Conservation (phyloP, 2,888 invertebrate species). For the Metalampra italica region DNA sequence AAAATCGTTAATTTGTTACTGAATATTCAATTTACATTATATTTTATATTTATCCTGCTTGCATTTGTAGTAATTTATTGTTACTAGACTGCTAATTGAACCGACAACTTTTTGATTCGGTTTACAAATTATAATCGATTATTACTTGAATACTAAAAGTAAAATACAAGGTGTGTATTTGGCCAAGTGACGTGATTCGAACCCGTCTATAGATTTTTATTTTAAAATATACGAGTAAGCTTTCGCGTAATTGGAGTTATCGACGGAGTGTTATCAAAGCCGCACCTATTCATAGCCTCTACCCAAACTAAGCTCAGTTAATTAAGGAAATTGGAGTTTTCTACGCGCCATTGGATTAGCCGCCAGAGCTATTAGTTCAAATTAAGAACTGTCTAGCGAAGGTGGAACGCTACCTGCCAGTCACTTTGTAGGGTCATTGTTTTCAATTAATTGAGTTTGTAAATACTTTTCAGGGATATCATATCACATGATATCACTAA, state of each 20-base stretch:
- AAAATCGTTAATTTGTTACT: too few species aligned
- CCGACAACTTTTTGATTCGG: too few species aligned
- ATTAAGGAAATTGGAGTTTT: slow-evolving; percentile 78
- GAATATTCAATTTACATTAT: too few species aligned
- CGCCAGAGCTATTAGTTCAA: slow-evolving; percentile 74
- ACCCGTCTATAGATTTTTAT: background rate
- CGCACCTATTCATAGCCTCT: slow-evolving; percentile 64
- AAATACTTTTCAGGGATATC: background rate
- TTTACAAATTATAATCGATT: too few species aligned
- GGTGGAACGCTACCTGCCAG: slow-evolving; percentile 38
- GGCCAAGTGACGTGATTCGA: background rate
- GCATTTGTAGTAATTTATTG: too few species aligned
- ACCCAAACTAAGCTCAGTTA: slow-evolving; percentile 65
- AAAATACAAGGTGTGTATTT: background rate
- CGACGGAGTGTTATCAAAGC: slow-evolving; percentile 57
- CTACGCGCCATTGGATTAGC: slow-evolving; percentile 68
- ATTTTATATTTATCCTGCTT: too few species aligned
- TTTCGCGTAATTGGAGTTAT: slow-evolving; percentile 58
- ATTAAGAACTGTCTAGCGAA: slow-evolving; percentile 65
- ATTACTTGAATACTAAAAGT: too few species aligned
- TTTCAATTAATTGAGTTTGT: slow-evolving; percentile 27
- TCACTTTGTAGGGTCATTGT: slow-evolving; percentile 33
- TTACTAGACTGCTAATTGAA: too few species aligned
- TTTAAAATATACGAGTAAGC: slow-evolving; percentile 30
- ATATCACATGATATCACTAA: background rate